Base-by-base conservation (phyloP, 2,888 invertebrate genomes). In the Ischnus inquisitorius region DNA sequence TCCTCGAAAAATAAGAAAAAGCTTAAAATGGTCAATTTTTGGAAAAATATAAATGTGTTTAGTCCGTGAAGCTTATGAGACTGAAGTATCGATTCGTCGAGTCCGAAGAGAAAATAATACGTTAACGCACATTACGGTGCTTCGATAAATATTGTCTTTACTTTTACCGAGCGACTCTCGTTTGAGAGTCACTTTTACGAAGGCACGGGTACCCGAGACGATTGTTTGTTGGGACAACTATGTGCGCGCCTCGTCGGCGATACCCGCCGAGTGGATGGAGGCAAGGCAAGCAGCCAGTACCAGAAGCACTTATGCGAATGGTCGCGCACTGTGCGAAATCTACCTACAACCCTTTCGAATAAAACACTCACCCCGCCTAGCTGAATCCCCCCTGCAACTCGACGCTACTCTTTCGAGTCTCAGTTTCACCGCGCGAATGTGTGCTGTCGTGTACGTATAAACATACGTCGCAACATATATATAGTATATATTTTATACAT, bases 141-240 rank as follows among this genome's bases (percentile, higher is more conserved):
- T 48, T 48, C 48, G 48, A 16, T 48, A 48, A 48, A 48, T 48
- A 48, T 48, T n/a, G 48, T n/a, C 16, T 48, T 34, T 34, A 34
- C 34, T 34, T 34, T 34, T 34, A 34, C 34, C 8, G 34, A 34
- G 5, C 34, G 8, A 34, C 34, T 34, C 34, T 2, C 1, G 43
- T 64, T 64, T 64, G 74, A 48, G 62, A 64, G 48, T 75, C 64
- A 75, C 48, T 75, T 51, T 64, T 54, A 39, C 19, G 39, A 4
- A 39, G 67, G 28, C 60, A 34, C 60, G 62, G n/a, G 22, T 51
- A 62, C 5, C 34, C 51, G 64, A 57, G 65, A 69, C 64, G 46
- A 77, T 82, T 77, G 82, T 82, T 82, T 77, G 71, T 76, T 67
- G 77, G 60, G 77, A 77, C 82, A 77, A 82, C 57, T 60, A 76